Evolutionary conservation across 2,113 vertebrate species (phyloP), one percentile per base, ranked within the genome.

Genomic region (Myocastor coypus): DNA sequence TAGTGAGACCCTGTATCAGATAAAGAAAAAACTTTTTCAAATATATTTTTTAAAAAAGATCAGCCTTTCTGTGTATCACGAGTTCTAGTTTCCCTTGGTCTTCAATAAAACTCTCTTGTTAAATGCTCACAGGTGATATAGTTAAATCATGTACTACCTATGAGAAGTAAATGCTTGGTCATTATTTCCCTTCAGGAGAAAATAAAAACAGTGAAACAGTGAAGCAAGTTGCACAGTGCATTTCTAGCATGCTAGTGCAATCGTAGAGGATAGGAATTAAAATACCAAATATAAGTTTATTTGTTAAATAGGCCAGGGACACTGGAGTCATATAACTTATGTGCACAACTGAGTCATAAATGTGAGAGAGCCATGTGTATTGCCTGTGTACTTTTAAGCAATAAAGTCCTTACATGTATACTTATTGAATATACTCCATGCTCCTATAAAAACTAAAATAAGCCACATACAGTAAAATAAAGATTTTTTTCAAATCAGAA

Each of bases 161-260:
- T 22, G 17, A 91, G 10, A 92, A 87, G 71, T 84, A 90, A 89
- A 78, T 89, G 0, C 11, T 75, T 93, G 3, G 81, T 83, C 11
- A 78, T 85, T 4, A 68, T 52, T 93, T 80, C 0, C 1, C 5
- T 42, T 78, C 42, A n/a, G 26, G 19, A 91, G 46, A 30, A 88
- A 96, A 77, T n/a, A 4, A 19, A 78, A 95, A 59, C 34, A 95
- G 80, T 9, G 17, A 78, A 94, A 64, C n/a, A 95, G 83, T 12
- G 20, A 22, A 90, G 80, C 81, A 89, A 57, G 19, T 46, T 78
- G 7, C 42, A 37, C 73, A 77, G 10, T 22, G 19, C 83, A 91
- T 57, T 89, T 95, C 10, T 75, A 83, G 10, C 85, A 84, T 5
- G 1, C 0, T 90, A 73, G 7, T 28, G 24, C 1, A 1, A 73